Evolutionary conservation across 2,888 invertebrate species (phyloP).

Genomic region (Ochropleura plecta): DNA sequence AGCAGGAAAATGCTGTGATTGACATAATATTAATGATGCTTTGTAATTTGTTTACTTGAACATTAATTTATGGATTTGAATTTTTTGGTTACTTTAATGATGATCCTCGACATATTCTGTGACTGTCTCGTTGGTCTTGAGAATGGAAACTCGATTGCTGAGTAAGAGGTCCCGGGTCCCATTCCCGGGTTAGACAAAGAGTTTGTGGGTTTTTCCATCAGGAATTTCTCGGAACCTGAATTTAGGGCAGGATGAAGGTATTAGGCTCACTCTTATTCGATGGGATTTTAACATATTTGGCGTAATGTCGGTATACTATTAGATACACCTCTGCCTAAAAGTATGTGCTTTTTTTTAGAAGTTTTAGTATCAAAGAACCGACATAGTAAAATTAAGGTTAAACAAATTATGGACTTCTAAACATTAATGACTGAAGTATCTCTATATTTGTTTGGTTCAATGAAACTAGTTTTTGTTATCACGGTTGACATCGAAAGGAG

Average conservation of each 20-base stretch:
- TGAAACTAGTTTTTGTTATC: neutral
- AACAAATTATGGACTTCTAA: too few species aligned
- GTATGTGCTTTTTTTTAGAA: neutral
- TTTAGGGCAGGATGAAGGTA: too few species aligned
- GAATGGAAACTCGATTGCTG: neutral
- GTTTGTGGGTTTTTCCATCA: neutral
- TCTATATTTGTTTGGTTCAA: neutral
- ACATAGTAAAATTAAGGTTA: too few species aligned
- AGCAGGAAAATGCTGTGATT: constrained; percentile 74
- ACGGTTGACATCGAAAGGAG: neutral
- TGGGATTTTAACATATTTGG: neutral
- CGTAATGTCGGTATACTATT: neutral
- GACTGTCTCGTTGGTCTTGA: neutral
- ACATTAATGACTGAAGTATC: neutral
- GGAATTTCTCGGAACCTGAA: neutral
- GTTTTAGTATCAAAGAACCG: too few species aligned
- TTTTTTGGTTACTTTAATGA: constrained; percentile 3
- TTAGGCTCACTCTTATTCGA: neutral
- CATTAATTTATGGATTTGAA: constrained; percentile 12
- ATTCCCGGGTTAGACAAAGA: neutral
- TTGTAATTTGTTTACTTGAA: constrained; percentile 47
- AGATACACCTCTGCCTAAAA: neutral
- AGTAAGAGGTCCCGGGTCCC: neutral
- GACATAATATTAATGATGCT: constrained; percentile 70
- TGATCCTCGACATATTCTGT: neutral